Evolutionary conservation across 2,113 vertebrate genomes (phyloP), one percentile per base, ranked within the genome.

Genomic region (Ctenodactylus gundi): DNA sequence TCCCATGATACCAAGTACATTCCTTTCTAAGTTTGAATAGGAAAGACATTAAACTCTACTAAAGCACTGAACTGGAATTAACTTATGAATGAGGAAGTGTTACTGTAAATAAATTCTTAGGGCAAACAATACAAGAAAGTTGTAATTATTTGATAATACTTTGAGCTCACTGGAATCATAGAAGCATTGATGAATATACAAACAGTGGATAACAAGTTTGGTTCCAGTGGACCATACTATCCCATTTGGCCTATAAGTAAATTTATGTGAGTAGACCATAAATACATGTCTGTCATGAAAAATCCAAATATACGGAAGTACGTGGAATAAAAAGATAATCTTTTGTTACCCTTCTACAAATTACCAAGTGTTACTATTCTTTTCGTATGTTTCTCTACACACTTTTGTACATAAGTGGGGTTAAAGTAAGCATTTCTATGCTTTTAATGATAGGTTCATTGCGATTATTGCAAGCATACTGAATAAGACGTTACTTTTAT

Each of bases 391-490:
- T 49, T 83, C 90, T n/a, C 58, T 96, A 44, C 91, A 68, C 68
- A 91, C 73, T 81, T 94, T 92, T 96, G 83, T 96, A 97, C 31
- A 83, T 91, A 92, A 94, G n/a, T 93, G 65, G 44, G 62, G 90
- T 90, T 90, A 46, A 94, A 88, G 64, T 96, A 83, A 85, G 46
- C 95, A 94, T 73, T 84, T 53, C 91, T 83, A n/a, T 91, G 73
- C 86, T 94, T 96, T 96, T 94, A 96, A 91, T 31, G 68, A 49
- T 83, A 95, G 75, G 62, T 95, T 91, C 91, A 92, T 85, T 89
- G 72, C 90, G 67, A 88, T 94, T 86, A 84, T 83, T 94, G 89
- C 64, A 94, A 77, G 73, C 95, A 90, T 70, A 83, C 91, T 72
- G 58, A 95, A 94, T 95, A 86, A 95, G 90, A 90, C 55, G 4